Evolutionary conservation across 2,888 invertebrate species (phyloP).

Genomic region (Epiperipatus broadwayi): DNA sequence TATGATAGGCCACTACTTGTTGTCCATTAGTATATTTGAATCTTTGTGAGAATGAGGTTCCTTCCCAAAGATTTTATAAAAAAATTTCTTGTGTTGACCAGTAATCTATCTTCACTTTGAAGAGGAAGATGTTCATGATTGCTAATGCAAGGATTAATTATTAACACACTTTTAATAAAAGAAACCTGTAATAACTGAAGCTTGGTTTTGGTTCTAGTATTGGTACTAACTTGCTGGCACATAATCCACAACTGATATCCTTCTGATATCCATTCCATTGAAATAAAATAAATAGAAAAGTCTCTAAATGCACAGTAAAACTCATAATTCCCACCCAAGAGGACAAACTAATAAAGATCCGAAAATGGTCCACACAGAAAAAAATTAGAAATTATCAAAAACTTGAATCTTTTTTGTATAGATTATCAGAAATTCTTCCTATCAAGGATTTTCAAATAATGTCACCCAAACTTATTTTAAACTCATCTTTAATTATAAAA

Average conservation of each 20-base stretch:
- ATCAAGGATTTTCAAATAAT: too few species aligned
- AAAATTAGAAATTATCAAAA: too few species aligned
- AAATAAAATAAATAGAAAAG: too few species aligned
- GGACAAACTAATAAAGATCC: constrained; percentile 66
- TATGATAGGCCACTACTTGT: constrained; percentile 75
- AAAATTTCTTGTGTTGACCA: constrained; percentile 45
- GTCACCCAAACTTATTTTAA: too few species aligned
- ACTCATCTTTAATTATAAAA: too few species aligned
- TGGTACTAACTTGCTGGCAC: constrained; percentile 19
- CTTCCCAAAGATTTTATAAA: constrained; percentile 13
- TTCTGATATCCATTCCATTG: constrained; percentile 82
- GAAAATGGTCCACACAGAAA: constrained; percentile 89
- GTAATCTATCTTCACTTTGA: constrained; percentile 84
- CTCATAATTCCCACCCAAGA: constrained; percentile 41
- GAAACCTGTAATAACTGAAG: constrained; percentile 42
- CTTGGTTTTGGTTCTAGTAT: background rate
- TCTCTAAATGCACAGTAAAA: too few species aligned
- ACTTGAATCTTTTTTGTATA: too few species aligned
- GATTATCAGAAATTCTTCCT: too few species aligned
- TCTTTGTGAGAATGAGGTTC: background rate
- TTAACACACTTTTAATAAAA: constrained; percentile 76
- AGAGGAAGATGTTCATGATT: constrained; percentile 78
- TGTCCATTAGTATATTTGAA: constrained; percentile 36
- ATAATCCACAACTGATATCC: constrained; percentile 87
- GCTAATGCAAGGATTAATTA: constrained; percentile 59